A percentile compares a stretch with the other conserved stretches of the same genome.
Conservation (phyloP, 2,113 vertebrate genomes). For the Gymnobelideus leadbeateri region DNA sequence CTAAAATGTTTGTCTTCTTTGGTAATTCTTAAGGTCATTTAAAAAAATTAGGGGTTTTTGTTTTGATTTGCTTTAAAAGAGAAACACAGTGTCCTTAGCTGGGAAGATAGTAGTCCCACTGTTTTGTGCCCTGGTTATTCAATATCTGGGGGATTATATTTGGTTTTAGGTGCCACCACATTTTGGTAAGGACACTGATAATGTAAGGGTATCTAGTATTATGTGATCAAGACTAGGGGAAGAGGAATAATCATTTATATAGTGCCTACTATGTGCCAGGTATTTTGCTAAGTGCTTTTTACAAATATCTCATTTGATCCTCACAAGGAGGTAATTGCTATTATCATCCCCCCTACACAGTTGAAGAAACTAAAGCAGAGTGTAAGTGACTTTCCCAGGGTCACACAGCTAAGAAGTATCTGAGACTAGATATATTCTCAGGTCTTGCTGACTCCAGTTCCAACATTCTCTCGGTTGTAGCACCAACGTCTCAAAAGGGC, state of each 20-base stretch:
- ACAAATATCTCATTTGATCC: neutral
- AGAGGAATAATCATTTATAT: neutral
- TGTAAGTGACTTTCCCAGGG: neutral
- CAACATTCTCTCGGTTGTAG: neutral
- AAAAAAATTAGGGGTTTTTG: too few species aligned
- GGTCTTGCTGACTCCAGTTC: neutral
- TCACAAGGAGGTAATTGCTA: neutral
- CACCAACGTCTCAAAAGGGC: neutral
- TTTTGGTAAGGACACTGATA: too few species aligned
- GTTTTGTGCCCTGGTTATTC: too few species aligned
- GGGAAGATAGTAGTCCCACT: too few species aligned
- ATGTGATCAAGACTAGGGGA: neutral
- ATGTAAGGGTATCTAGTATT: too few species aligned
- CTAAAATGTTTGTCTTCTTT: too few species aligned
- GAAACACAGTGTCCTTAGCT: too few species aligned
- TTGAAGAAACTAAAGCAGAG: neutral
- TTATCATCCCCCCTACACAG: neutral
- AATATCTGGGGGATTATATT: too few species aligned
- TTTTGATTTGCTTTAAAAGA: too few species aligned
- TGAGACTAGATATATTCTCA: neutral
- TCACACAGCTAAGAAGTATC: neutral
- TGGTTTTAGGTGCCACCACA: too few species aligned
- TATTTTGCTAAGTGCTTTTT: neutral
- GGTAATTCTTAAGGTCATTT: too few species aligned
- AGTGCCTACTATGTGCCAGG: neutral